Conservation (phyloP, 2,888 invertebrate species). For the Himalopsyche tibetana region DNA sequence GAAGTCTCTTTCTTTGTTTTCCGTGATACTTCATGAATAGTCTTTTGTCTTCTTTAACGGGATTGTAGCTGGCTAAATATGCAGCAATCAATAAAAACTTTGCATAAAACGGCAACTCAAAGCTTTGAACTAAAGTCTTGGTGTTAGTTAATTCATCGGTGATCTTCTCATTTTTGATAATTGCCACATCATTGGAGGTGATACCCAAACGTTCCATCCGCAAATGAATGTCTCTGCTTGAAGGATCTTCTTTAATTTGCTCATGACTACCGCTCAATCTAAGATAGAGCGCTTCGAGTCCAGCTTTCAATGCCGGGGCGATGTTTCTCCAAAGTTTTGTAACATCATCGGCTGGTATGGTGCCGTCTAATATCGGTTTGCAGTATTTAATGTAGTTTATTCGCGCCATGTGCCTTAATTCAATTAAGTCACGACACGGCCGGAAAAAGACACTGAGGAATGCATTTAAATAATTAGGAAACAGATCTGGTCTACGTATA, state of each 20-base stretch:
- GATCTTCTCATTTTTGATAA: constrained; percentile 69
- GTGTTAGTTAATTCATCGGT: constrained; percentile 74
- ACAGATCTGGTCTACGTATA: constrained; percentile 78
- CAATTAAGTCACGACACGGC: constrained; percentile 90
- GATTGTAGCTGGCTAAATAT: constrained; percentile 95
- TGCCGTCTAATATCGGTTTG: constrained; percentile 84
- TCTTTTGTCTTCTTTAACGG: constrained; percentile 90
- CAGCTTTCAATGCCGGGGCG: constrained; percentile 84
- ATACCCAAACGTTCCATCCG: constrained; percentile 62
- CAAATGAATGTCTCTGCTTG: constrained; percentile 52
- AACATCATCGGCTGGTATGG: constrained; percentile 80
- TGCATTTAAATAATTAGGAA: constrained; percentile 87
- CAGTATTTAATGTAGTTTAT: constrained; percentile 86
- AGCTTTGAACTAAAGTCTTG: constrained; percentile 79
- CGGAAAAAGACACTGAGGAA: constrained; percentile 90
- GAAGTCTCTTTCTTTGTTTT: constrained; percentile 82
- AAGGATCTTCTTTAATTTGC: constrained; percentile 50
- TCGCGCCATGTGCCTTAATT: constrained; percentile 88
- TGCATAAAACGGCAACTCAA: constrained; percentile 91
- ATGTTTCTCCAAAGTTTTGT: constrained; percentile 88
- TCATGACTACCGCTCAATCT: constrained; percentile 74
- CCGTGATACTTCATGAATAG: constrained; percentile 89
- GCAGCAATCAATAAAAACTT: constrained; percentile 94
- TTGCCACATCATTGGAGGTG: constrained; percentile 48
- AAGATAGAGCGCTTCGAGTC: constrained; percentile 87